These are phyloP conservation scores for Chymomyza amoena DNA, from an alignment of 2,888 invertebrate species.

Conservation along the genomic window DNA sequence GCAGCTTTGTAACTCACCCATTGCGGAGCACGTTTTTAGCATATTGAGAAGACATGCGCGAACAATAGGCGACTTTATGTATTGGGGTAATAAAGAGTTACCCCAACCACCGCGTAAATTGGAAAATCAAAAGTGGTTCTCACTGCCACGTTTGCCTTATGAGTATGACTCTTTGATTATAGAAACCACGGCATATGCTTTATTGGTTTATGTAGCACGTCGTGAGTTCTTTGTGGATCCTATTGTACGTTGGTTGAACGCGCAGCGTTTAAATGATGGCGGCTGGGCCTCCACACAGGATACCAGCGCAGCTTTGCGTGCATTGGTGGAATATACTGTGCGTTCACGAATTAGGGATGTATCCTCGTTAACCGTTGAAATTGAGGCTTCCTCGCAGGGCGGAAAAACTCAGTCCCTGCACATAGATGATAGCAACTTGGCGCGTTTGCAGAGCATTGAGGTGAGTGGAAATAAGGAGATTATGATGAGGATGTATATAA, in stretches of 20 bases:
- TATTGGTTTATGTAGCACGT: constrained; percentile 91
- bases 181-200: constrained; percentile 94
- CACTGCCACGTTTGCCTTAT: constrained; percentile 91
- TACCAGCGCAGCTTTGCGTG: constrained; percentile 92
- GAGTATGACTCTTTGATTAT: constrained; percentile 94
- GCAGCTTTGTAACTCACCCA: constrained; percentile 89
- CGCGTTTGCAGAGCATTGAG: constrained; percentile 87
- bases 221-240: constrained; percentile 90
- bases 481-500: neutral
- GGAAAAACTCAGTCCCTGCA: constrained; percentile 84
- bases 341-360: constrained; percentile 92
- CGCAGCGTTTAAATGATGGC: constrained; percentile 90
- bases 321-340: constrained; percentile 92
- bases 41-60: constrained; percentile 84
- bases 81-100: constrained; percentile 90
- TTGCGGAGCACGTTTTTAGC: constrained; percentile 89
- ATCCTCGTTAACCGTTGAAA: constrained; percentile 86
- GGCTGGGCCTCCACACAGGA: constrained; percentile 95
- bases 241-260: constrained; percentile 94
- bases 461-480: constrained; percentile 77
- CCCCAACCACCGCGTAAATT: constrained; percentile 90
- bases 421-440: constrained; percentile 88
- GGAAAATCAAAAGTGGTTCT: constrained; percentile 95
- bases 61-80: constrained; percentile 88
- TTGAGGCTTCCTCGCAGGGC: constrained; percentile 90